These are phyloP conservation scores for Gnathonemus echidnorhynchus DNA, from an alignment of 2,113 vertebrate species.

Conservation along the genomic window DNA sequence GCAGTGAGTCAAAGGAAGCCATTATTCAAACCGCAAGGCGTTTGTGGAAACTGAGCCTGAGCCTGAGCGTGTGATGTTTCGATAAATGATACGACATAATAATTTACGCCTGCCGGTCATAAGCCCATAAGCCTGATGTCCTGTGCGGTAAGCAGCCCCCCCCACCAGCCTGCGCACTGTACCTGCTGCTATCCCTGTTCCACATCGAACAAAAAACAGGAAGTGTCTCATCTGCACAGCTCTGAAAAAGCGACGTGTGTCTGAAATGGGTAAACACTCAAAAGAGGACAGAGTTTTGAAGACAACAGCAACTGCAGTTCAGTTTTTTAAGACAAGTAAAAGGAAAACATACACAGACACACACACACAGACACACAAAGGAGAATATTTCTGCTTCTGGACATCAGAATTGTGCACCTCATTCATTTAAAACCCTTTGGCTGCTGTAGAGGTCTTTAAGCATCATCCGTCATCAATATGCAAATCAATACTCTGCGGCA, in stretches of 20 bases:
- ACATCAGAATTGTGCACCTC: neutral
- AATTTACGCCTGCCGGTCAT: neutral
- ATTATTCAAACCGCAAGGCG: neutral
- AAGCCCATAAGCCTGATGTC: neutral
- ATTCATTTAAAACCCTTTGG: neutral
- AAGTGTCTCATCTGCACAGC: neutral
- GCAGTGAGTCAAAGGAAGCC: neutral
- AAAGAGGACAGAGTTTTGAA: neutral
- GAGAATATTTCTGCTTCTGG: neutral
- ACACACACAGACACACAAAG: neutral
- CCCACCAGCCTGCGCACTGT: neutral
- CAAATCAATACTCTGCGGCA: neutral
- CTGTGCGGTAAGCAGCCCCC: neutral
- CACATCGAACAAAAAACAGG: neutral
- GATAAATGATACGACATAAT: neutral
- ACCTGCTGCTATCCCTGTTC: neutral
- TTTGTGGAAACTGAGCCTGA: neutral
- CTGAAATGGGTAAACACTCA: neutral
- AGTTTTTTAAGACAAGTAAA: neutral
- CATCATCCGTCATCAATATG: conserved; percentile 2
- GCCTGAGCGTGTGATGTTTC: neutral
- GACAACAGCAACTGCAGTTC: neutral
- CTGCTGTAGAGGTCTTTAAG: neutral
- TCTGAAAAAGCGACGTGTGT: neutral
- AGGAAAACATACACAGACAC: neutral